Evolutionary conservation across 2,888 invertebrate genomes (phyloP).

Genomic region (Mythimna albipuncta): DNA sequence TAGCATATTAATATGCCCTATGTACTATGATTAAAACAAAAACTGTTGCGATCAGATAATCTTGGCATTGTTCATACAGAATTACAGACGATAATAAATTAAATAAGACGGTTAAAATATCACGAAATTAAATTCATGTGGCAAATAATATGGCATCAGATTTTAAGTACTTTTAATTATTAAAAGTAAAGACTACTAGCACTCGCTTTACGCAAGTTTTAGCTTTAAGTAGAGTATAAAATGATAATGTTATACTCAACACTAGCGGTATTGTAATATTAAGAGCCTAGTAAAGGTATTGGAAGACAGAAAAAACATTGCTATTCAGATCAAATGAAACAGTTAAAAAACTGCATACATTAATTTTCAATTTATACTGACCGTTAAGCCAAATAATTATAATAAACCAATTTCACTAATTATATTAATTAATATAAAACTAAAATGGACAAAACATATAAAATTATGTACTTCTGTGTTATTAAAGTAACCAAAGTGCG

Average conservation of each 20-base stretch:
- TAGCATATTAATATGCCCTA: slow-evolving; percentile 85
- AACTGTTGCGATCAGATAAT: slow-evolving; percentile 75
- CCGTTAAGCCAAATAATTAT: slow-evolving; percentile 81
- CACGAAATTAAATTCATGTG: slow-evolving; percentile 88
- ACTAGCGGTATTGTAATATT: slow-evolving; percentile 71
- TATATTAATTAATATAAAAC: slow-evolving; percentile 79
- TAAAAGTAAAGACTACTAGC: slow-evolving; percentile 78
- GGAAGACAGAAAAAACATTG: slow-evolving; percentile 89
- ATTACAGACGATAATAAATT: slow-evolving; percentile 83
- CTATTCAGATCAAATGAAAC: slow-evolving; percentile 86
- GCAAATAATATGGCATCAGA: slow-evolving; percentile 90
- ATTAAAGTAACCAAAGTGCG: slow-evolving; percentile 81
- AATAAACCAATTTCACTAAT: slow-evolving; percentile 85
- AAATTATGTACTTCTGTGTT: slow-evolving; percentile 85
- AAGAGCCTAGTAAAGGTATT: slow-evolving; percentile 80
- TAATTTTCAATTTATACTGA: slow-evolving; percentile 82
- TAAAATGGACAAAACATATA: slow-evolving; percentile 87
- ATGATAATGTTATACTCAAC: slow-evolving; percentile 64
- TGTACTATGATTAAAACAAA: slow-evolving; percentile 75
- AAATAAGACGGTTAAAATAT: slow-evolving; percentile 86
- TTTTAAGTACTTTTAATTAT: slow-evolving; percentile 87
- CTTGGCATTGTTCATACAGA: slow-evolving; percentile 80
- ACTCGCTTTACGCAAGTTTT: slow-evolving; percentile 66
- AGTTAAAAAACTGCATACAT: slow-evolving; percentile 75
- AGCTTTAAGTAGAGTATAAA: slow-evolving; percentile 66